phyloP scores from a whole-genome alignment of 1,140 invertebrate species.

The Drosophila sp. region DNA sequence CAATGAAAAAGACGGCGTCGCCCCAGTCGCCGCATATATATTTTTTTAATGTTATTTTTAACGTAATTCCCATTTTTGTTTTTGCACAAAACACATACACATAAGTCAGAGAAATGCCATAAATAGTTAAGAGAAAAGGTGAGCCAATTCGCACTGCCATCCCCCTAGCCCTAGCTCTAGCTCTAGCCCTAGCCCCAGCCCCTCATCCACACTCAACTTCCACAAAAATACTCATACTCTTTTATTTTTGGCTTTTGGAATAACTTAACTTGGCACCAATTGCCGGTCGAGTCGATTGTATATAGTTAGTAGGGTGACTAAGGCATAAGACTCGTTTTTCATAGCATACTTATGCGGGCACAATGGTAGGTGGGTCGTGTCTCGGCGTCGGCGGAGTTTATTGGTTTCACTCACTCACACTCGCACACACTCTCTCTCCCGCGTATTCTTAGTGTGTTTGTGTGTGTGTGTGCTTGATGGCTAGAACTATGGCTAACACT shows the following conservation, averaged over 20 bases:
- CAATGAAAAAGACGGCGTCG: constrained; percentile 34
- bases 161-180: not conserved
- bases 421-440: not conserved
- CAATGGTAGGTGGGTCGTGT: constrained; percentile 4
- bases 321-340: constrained; percentile 50
- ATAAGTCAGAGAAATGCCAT: constrained; percentile 73
- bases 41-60: constrained; percentile 72
- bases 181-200: too few species aligned
- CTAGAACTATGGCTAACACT: constrained; percentile 39
- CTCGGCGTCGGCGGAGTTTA: constrained; percentile 6
- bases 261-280: constrained; percentile 63
- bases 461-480: constrained; percentile 30
- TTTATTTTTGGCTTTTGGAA: constrained; percentile 45
- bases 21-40: constrained; percentile 5
- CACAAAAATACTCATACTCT: constrained; percentile 10
- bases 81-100: constrained; percentile 64
- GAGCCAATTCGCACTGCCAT: constrained; percentile 30
- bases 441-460: constrained; percentile 6
- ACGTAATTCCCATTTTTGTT: constrained; percentile 30
- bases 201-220: not conserved
- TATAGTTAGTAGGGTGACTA: constrained; percentile 60
- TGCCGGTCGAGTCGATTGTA: constrained; percentile 14
- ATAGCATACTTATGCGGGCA: constrained; percentile 73
- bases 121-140: constrained; percentile 48
- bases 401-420: not conserved